A percentile compares a stretch with the other conserved stretches of the same genome.
phyloP scores from a whole-genome alignment of 2,888 invertebrate species.

The Tetheella fluctuosa region DNA sequence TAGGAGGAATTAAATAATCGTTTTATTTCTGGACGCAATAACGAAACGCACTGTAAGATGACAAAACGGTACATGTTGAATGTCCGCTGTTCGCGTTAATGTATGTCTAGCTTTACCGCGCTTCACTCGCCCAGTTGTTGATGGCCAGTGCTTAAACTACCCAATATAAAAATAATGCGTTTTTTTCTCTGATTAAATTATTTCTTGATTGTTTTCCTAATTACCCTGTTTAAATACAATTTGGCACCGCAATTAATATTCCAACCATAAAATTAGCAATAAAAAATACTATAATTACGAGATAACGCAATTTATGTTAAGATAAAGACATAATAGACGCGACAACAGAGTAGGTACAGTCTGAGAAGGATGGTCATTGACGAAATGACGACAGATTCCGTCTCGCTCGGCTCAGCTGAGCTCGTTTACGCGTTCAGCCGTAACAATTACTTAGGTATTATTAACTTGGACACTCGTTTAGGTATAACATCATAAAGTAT shows the following conservation, averaged over 20 bases:
- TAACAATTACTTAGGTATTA: slow-evolving; percentile 74
- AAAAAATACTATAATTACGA: not conserved
- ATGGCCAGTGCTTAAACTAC: not conserved
- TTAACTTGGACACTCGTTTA: slow-evolving; percentile 66
- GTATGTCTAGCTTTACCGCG: not conserved
- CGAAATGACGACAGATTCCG: slow-evolving; percentile 20
- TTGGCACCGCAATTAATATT: slow-evolving; percentile 1
- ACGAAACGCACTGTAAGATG: slow-evolving; percentile 22
- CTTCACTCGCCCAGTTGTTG: not conserved
- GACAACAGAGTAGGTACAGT: not conserved
- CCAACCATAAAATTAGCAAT: not conserved
- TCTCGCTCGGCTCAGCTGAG: slow-evolving; percentile 37
- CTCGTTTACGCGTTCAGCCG: slow-evolving; percentile 61
- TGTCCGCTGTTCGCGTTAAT: not conserved
- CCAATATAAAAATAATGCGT: not conserved
- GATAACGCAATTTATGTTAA: not conserved
- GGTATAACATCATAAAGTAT: slow-evolving; percentile 81
- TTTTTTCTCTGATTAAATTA: not conserved
- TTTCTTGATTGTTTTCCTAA: not conserved
- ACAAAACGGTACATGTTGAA: slow-evolving; percentile 1
- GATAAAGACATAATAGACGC: not conserved
- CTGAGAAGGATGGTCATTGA: slow-evolving; percentile 18
- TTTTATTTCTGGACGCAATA: slow-evolving; percentile 50
- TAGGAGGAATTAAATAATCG: slow-evolving; percentile 57
- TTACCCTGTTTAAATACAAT: not conserved